Percentiles rank a stretch among this genome's conserved stretches.
These are phyloP conservation scores for Branchinecta sandiegonensis DNA, from an alignment of 2,888 invertebrate genomes.

Conservation along the genomic window DNA sequence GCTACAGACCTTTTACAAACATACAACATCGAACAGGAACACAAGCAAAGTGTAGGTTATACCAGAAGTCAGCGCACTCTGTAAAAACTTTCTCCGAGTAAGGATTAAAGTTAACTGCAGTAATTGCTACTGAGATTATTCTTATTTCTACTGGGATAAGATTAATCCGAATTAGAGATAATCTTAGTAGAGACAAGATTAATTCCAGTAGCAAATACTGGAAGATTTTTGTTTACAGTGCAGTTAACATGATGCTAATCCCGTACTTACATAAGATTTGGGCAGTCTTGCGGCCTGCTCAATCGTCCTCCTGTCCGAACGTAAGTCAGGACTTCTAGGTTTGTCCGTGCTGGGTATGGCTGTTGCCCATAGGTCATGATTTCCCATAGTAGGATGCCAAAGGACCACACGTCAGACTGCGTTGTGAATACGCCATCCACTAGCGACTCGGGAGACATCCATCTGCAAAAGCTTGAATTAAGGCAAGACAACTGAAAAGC, in stretches of 20 bases:
- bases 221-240: no score
- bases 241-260: no score
- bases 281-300: constrained; percentile 68
- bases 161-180: no score
- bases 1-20: not conserved
- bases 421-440: constrained; percentile 91
- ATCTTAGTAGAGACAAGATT: no score
- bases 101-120: no score
- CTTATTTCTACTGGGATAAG: no score
- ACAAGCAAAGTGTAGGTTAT: not conserved
- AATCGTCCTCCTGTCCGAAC: constrained; percentile 74
- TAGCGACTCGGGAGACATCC: constrained; percentile 97
- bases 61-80: no score
- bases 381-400: constrained; percentile 88
- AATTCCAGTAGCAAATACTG: no score
- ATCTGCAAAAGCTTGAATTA: constrained; percentile 35
- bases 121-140: no score
- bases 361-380: constrained; percentile 89
- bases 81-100: no score
- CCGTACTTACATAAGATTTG: constrained; percentile 52
- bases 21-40: not conserved
- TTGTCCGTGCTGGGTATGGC: constrained; percentile 85
- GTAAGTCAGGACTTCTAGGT: constrained; percentile 77
- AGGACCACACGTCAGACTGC: constrained; percentile 94
- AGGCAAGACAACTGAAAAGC: not conserved